Percentiles rank a stretch among this genome's conserved stretches.
These are phyloP conservation scores for Mugil cephalus DNA, from an alignment of 2,113 vertebrate genomes.

Conservation along the genomic window DNA sequence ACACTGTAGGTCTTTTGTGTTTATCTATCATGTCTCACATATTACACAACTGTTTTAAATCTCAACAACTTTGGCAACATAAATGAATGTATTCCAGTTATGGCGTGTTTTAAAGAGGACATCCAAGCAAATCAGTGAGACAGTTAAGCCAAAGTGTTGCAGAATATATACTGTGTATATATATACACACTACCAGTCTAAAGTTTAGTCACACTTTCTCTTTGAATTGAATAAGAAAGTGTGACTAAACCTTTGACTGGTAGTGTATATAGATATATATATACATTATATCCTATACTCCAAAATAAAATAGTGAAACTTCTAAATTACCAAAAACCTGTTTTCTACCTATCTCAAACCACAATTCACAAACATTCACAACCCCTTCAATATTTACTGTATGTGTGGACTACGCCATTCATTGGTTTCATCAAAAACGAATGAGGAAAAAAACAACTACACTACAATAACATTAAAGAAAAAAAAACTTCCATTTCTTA, in stretches of 20 bases:
- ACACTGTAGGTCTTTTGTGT: neutral
- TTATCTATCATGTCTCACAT: neutral
- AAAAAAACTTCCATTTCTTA: constrained; percentile 40
- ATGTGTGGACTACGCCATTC: constrained; percentile 1
- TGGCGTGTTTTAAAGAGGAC: constrained; percentile 16
- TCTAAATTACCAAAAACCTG: constrained; percentile 5
- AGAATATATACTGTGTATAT: too few relatives aligned
- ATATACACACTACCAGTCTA: too few relatives aligned
- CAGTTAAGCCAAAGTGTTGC: neutral
- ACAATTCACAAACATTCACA: constrained; percentile 8
- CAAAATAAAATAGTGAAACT: constrained; percentile 7
- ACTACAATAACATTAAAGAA: constrained; percentile 40
- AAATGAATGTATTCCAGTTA: constrained; percentile 36
- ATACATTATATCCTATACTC: too few relatives aligned
- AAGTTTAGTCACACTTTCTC: too few relatives aligned
- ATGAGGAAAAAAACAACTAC: constrained; percentile 35
- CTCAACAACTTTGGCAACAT: constrained; percentile 52
- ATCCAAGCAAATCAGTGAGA: neutral
- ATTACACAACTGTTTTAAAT: constrained; percentile 18
- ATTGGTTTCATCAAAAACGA: constrained; percentile 16
- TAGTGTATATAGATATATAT: too few relatives aligned
- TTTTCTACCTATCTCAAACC: constrained; percentile 4
- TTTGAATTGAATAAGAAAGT: too few relatives aligned
- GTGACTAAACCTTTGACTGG: too few relatives aligned
- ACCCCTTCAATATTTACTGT: constrained; percentile 8